Evolutionary conservation across 64 coral and sea anemone species (phyloP).

Genomic region (Catalaphyllia jardinei): DNA sequence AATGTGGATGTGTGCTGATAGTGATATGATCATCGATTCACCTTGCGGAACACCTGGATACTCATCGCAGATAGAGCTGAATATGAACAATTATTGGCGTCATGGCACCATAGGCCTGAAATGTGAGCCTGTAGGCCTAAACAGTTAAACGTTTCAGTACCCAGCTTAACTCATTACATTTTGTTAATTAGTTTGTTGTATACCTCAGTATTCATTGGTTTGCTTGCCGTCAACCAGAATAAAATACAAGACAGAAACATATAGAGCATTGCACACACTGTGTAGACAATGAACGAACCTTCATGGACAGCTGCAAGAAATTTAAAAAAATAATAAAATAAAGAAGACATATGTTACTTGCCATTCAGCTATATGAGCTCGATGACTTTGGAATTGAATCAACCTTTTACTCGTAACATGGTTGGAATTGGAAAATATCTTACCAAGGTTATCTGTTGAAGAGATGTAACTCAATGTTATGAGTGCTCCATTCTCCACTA

Average conservation of each 20-base stretch:
- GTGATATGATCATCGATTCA: too few relatives aligned
- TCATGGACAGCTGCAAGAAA: slow-evolving; percentile 82
- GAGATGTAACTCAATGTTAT: slow-evolving; percentile 85
- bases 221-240: slow-evolving; percentile 48
- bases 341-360: background rate
- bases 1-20: too few relatives aligned
- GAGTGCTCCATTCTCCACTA: slow-evolving; percentile 86
- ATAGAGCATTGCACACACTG: slow-evolving; percentile 78
- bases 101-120: too few relatives aligned
- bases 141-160: too few relatives aligned
- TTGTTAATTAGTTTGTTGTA: too few relatives aligned
- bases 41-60: too few relatives aligned
- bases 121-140: too few relatives aligned
- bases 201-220: slow-evolving; percentile 76
- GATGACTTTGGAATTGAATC: too few relatives aligned
- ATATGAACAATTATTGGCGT: too few relatives aligned
- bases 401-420: too few relatives aligned
- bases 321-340: background rate
- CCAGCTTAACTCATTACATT: too few relatives aligned
- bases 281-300: slow-evolving; percentile 79
- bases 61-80: too few relatives aligned
- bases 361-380: background rate
- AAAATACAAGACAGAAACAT: slow-evolving; percentile 77
- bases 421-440: background rate
- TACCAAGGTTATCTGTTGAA: slow-evolving; percentile 88